Base-by-base conservation (phyloP, 2,888 invertebrate genomes). In the Cephonodes hylas region DNA sequence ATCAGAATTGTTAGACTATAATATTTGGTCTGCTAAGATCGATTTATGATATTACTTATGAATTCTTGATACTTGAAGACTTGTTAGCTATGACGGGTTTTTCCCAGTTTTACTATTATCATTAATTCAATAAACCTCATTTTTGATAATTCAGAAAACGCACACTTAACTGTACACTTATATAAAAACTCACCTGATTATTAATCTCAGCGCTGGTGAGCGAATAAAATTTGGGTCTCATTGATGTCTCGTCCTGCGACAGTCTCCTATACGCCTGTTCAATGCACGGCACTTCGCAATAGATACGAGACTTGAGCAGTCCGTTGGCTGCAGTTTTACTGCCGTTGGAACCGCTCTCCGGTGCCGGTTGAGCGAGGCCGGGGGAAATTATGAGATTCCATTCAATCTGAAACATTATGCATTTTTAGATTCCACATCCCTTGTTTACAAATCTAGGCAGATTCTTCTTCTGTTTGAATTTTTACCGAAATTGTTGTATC, bases 211-310 rank as follows among this genome's bases (percentile, higher is more conserved):
- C 91, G 60, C 95, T 95, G 10, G 97, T 96, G 25, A 99, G 91
- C 22, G 97, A 96, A 84, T 99, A 99, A 89, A 99, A 99, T 75
- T 97, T 95, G 0, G 99, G 98, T 66, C 96, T 95, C 94, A 98
- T 96, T 0, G 95, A 95, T 45, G 94, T 94, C 66, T 95, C 95
- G 60, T 94, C 94, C 61, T 89, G 90, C 13, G 90, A 84, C 34
- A 89, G 76, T 0, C 86, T 74, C 7, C 91, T 74, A 70, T 92
- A 93, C 1, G 90, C 88, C 62, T 84, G 82, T 64, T 93, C 93
- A 10, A 93, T 88, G 71, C 79, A 77, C 0, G 91, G 91, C 64
- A 93, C 93, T 61, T 90, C 86, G 70, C 91, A 93, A 69, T 90
- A 93, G 53, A 92, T 90, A 57, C 93, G 89, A 0, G 93, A 74